Evolutionary conservation across 2,888 invertebrate species (phyloP).

Genomic region (Pyralis farinalis): DNA sequence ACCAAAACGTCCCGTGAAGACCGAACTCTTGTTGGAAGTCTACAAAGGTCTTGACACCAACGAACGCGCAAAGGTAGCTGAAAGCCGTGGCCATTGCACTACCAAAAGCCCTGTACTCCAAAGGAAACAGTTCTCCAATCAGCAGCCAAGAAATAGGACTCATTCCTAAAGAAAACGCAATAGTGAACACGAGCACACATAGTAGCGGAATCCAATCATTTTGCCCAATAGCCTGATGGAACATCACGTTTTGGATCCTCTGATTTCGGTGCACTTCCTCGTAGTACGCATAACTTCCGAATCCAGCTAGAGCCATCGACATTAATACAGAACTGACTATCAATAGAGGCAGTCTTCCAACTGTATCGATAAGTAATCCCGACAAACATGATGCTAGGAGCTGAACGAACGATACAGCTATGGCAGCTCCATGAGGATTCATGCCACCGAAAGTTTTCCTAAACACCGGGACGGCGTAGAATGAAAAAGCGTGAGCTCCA

Average conservation of each 20-base stretch:
- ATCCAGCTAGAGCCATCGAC: slow-evolving; percentile 92
- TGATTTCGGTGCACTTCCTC: slow-evolving; percentile 84
- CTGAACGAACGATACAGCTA: slow-evolving; percentile 92
- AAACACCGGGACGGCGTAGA: slow-evolving; percentile 93
- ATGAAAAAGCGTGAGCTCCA: slow-evolving; percentile 92
- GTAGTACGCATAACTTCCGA: slow-evolving; percentile 92
- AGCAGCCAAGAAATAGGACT: slow-evolving; percentile 93
- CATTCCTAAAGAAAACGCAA: slow-evolving; percentile 93
- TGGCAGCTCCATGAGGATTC: slow-evolving; percentile 91
- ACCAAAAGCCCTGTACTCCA: slow-evolving; percentile 92
- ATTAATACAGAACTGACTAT: slow-evolving; percentile 92
- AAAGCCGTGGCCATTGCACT: slow-evolving; percentile 93
- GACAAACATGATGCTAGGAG: slow-evolving; percentile 91
- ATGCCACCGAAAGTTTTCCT: slow-evolving; percentile 90
- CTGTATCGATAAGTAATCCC: slow-evolving; percentile 91
- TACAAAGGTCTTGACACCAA: slow-evolving; percentile 92
- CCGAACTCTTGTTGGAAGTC: slow-evolving; percentile 89
- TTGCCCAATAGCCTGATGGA: slow-evolving; percentile 78
- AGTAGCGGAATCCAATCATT: slow-evolving; percentile 92
- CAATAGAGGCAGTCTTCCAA: slow-evolving; percentile 90
- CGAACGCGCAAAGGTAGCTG: slow-evolving; percentile 92
- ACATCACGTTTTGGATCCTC: slow-evolving; percentile 72
- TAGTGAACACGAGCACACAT: slow-evolving; percentile 91
- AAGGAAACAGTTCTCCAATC: slow-evolving; percentile 91
- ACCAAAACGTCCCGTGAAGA: slow-evolving; percentile 92